These are phyloP conservation scores for Platycnemis pennipes DNA, from an alignment of 2,888 invertebrate species.

Conservation along the genomic window DNA sequence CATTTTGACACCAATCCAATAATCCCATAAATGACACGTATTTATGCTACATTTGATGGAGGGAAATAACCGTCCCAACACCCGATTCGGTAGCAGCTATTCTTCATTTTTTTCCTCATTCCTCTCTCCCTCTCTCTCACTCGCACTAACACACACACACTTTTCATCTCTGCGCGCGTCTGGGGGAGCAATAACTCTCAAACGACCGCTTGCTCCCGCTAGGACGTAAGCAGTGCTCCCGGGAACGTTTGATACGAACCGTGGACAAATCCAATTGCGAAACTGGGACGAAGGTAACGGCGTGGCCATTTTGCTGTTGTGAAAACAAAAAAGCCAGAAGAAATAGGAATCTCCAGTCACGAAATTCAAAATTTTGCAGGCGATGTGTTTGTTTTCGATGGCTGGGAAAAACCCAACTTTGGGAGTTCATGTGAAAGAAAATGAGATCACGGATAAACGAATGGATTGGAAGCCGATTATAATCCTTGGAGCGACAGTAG, in stretches of 20 bases:
- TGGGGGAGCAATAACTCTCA: constrained; percentile 9
- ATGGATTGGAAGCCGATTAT: too few species aligned
- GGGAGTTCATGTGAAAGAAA: not conserved
- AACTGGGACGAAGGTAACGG: not conserved
- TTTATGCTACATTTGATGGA: not conserved
- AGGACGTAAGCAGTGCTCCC: not conserved
- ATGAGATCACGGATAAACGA: not conserved
- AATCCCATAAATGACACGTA: too few species aligned
- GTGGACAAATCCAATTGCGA: constrained; percentile 32
- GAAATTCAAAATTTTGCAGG: not conserved
- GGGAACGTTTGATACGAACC: not conserved
- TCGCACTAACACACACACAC: too few species aligned
- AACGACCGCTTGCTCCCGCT: not conserved
- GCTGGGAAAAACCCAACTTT: not conserved
- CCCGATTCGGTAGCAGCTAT: not conserved
- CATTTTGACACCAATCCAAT: too few species aligned
- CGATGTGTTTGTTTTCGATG: not conserved
- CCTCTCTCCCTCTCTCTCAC: not conserved
- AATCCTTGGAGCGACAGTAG: too few species aligned
- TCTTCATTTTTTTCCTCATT: not conserved
- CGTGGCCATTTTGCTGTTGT: not conserved
- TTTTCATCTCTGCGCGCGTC: constrained; percentile 28
- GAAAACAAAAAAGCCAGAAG: not conserved
- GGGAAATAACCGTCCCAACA: not conserved
- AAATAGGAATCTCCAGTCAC: not conserved